Conservation (phyloP, 2,797 vertebrate genomes). For the Dendrocincla tyrannina region DNA sequence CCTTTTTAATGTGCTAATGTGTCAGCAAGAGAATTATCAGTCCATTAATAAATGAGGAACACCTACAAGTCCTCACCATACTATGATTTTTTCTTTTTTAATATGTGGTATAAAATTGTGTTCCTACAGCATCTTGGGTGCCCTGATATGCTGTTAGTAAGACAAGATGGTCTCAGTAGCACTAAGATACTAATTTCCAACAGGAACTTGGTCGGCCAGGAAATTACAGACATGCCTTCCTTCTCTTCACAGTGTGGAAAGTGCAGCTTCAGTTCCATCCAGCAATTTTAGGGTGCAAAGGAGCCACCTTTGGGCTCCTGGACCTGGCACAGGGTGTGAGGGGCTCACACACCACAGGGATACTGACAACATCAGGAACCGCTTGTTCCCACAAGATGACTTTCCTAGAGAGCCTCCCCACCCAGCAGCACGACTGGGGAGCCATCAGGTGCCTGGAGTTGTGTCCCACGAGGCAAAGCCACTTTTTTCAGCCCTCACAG, state of each 20-base stretch:
- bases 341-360: rapidly evolving
- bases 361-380: not conserved
- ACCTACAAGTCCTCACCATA: not conserved
- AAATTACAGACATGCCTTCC: not conserved
- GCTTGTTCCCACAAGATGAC: rapidly evolving
- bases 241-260: not conserved
- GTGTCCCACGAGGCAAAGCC: not conserved
- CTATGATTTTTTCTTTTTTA: not conserved
- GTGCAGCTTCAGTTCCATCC: not conserved
- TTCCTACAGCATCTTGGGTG: not conserved
- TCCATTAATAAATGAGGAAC: not conserved
- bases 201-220: not conserved
- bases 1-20: not conserved
- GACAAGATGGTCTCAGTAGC: not conserved
- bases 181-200: not conserved
- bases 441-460: no score
- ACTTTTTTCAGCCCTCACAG: not conserved
- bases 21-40: not conserved
- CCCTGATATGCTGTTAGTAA: not conserved
- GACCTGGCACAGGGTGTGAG: rapidly evolving
- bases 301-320: not conserved
- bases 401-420: not conserved
- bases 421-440: rapidly evolving
- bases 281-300: rapidly evolving
- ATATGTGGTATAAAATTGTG: not conserved